A percentile compares a stretch with the other conserved stretches of the same genome.
These are phyloP conservation scores for Trachymyrmex cornetzi DNA, from an alignment of 1,140 invertebrate genomes.

Conservation along the genomic window DNA sequence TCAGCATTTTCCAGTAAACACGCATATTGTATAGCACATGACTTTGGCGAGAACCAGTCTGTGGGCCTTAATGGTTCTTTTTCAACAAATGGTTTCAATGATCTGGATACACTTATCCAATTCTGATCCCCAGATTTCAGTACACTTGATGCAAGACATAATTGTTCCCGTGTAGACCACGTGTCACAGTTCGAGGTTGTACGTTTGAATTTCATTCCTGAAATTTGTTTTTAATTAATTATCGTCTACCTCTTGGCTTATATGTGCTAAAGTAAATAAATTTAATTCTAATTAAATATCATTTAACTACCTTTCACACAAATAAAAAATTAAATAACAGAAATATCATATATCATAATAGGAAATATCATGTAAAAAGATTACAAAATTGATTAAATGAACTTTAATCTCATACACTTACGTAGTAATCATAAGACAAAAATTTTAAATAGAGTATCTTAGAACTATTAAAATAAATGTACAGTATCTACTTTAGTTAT, in stretches of 20 bases:
- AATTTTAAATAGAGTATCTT: neutral
- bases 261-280: slow-evolving; percentile 30
- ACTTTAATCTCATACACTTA: neutral
- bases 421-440: neutral
- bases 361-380: neutral
- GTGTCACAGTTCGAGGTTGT: slow-evolving; percentile 89
- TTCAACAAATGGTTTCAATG: slow-evolving; percentile 91
- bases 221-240: slow-evolving; percentile 57
- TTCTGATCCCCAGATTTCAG: slow-evolving; percentile 96
- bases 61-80: slow-evolving; percentile 89
- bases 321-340: slow-evolving; percentile 3
- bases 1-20: slow-evolving; percentile 94
- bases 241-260: neutral
- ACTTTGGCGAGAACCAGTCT: slow-evolving; percentile 97
- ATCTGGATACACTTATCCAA: slow-evolving; percentile 96
- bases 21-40: slow-evolving; percentile 96
- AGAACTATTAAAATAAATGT: neutral
- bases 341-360: neutral
- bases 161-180: slow-evolving; percentile 94
- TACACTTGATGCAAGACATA: slow-evolving; percentile 95
- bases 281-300: slow-evolving; percentile 38
- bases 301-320: neutral
- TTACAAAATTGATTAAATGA: slow-evolving; percentile 14
- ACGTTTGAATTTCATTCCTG: slow-evolving; percentile 89
- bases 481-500: neutral